Evolutionary conservation across 2,888 invertebrate genomes (phyloP), one percentile per base, ranked within the genome.

Genomic region (Aleiodes testaceus): DNA sequence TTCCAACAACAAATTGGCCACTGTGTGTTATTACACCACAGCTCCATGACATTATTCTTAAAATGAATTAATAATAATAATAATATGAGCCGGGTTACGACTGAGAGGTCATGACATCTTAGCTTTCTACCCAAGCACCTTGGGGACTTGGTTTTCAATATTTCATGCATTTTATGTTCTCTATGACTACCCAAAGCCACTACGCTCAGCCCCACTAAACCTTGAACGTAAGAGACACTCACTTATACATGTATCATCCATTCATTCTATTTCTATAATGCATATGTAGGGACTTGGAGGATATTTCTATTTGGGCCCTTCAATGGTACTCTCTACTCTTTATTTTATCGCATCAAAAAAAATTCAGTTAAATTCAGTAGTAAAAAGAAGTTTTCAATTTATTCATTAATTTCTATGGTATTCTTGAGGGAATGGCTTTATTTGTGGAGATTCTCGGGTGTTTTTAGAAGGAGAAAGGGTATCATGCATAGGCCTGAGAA

Each of bases 11-110:
- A 55, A 36, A 14, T 14, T 14, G 16, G 1, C 9, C 22, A 18
- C 18, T 12, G 26, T 26, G 5, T 26, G 14, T 16, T 14, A 55
- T 36, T n/a, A 26, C 30, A 50, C 3, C 42, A 22, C 6, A 45
- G 67, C 70, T 74, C n/a, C n/a, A 75, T 77, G 76, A 78, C 79
- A 77, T 76, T 76, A 79, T 77, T 73, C 64, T 75, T 78, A 80
- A 77, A 80, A 80, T 80, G 80, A 81, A 75, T 74, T 74, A 75
- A 76, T 76, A 75, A 75, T 74, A 75, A 76, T 76, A 76, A 82
- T 81, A 82, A 81, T 78, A n/a, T n/a, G n/a, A n/a, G 80, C 79
- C 79, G 79, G 79, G 78, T 80, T 80, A 79, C 81, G 78, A 74
- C 67, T 66, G 64, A 22, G 47, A 45, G 20, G 26, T 45, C 26